A percentile compares a stretch with the other conserved stretches of the same genome.
Conservation (phyloP, 2,888 invertebrate species). For the Nebria salina region DNA sequence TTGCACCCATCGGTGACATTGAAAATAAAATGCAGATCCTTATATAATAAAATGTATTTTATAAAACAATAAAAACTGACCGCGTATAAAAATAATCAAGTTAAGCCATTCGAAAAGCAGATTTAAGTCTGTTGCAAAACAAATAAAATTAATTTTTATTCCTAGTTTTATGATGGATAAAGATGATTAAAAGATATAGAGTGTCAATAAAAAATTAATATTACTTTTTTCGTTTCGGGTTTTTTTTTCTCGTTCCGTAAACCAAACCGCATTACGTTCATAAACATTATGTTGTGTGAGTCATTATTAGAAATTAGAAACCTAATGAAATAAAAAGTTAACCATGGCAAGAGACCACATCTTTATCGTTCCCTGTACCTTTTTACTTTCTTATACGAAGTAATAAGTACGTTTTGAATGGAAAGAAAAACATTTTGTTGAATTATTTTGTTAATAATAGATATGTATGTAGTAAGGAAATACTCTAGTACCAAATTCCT, state of each 20-base stretch:
- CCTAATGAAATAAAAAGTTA: neutral
- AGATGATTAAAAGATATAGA: neutral
- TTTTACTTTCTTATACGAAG: too few species aligned
- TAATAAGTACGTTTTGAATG: too few species aligned
- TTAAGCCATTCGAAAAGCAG: neutral
- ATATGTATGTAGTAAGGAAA: too few species aligned
- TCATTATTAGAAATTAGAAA: neutral
- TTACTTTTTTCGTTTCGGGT: neutral
- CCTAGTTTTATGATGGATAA: neutral
- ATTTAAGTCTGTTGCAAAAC: neutral
- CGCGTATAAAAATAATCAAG: neutral
- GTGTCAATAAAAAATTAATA: neutral
- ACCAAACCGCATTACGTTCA: neutral
- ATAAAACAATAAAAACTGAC: neutral
- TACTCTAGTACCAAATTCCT: too few species aligned
- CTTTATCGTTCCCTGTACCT: neutral
- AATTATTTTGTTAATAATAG: too few species aligned
- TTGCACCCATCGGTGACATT: neutral
- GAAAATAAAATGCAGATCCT: neutral
- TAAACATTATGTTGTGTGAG: neutral
- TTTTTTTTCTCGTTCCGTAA: neutral
- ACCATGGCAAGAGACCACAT: neutral
- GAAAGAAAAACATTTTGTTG: too few species aligned
- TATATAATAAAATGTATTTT: neutral
- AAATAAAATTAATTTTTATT: slow-evolving; percentile 1